These are phyloP conservation scores for Saxicola maurus DNA, from an alignment of 2,797 vertebrate genomes.

Conservation along the genomic window DNA sequence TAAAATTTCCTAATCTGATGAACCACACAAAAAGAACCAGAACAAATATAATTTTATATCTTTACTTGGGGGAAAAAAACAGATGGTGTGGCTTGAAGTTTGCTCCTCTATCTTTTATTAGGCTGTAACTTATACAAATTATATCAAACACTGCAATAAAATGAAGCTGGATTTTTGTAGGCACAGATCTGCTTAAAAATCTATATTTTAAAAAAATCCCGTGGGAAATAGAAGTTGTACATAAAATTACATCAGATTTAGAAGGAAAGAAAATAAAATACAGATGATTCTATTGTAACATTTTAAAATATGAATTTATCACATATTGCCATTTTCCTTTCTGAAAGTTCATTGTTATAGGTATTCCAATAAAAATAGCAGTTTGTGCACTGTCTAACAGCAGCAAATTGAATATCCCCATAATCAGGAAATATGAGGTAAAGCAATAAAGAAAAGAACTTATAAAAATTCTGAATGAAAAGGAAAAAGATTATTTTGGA, in stretches of 20 bases:
- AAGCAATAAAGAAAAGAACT: neutral
- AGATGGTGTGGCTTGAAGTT: conserved; percentile 30
- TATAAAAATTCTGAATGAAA: neutral
- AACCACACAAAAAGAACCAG: conserved; percentile 4
- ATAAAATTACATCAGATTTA: conserved; percentile 11
- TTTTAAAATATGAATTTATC: neutral
- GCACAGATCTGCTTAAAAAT: conserved; percentile 15
- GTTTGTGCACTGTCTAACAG: neutral
- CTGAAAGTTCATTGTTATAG: neutral
- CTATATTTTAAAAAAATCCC: neutral
- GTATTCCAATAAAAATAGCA: neutral
- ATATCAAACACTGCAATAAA: neutral
- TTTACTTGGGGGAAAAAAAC: neutral
- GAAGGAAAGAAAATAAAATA: conserved; percentile 16
- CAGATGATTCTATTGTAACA: neutral
- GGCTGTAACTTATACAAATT: conserved; percentile 8
- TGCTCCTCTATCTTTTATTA: conserved; percentile 14
- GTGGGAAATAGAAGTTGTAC: neutral
- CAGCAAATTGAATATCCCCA: neutral
- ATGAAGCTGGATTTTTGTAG: neutral
- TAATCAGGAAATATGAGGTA: neutral
- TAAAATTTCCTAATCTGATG: conserved; percentile 55
- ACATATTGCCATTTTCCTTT: neutral
- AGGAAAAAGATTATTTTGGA: neutral
- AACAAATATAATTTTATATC: conserved; percentile 39